Evolutionary conservation across 2,113 vertebrate genomes (phyloP), one percentile per base, ranked within the genome.

Genomic region (Cromileptes altivelis): DNA sequence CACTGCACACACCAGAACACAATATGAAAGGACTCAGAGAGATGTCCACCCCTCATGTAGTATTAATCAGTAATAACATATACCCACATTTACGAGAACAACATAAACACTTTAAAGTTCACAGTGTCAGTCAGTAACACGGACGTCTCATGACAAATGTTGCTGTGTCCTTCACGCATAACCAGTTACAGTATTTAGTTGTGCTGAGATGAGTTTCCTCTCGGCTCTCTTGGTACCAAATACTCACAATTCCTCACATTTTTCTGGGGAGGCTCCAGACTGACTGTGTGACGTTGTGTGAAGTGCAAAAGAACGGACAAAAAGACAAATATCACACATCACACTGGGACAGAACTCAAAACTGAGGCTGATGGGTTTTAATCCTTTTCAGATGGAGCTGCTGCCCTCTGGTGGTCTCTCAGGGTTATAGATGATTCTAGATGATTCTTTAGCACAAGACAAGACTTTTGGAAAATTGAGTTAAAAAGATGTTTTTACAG

Each of bases 351-450:
- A 3, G 45, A 62, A 53, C 33, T 0, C 9, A 68, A 2, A 17
- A 21, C 55, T 19, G 27, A 40, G 50, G 67, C 6, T 45, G 8
- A 33, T 7, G 9, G 42, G 8, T 4, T 27, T 37, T 12, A 3
- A 3, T 3, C 3, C 4, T 3, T 50, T 9, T n/a, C 19, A 58
- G 33, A 80, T 67, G 21, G 14, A 33, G 14, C 19, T 89, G 63
- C 86, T 89, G 82, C 37, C 82, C 85, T 83, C 91, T 91, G 72
- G 88, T 73, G 91, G 87, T 52, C 14, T 2, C 1, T 60, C 3
- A 14, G 49, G 33, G 6, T 57, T 12, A 19, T 37, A 37, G 33
- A 37, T 37, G 33, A 37, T 37, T 37, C 33, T 7, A 27, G 27
- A 27, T 27, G 27, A 27, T 27, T 37, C 33, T 37, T 37, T 8